Base-by-base conservation (phyloP, 2,888 invertebrate genomes). In the Scaptomyza flava region DNA sequence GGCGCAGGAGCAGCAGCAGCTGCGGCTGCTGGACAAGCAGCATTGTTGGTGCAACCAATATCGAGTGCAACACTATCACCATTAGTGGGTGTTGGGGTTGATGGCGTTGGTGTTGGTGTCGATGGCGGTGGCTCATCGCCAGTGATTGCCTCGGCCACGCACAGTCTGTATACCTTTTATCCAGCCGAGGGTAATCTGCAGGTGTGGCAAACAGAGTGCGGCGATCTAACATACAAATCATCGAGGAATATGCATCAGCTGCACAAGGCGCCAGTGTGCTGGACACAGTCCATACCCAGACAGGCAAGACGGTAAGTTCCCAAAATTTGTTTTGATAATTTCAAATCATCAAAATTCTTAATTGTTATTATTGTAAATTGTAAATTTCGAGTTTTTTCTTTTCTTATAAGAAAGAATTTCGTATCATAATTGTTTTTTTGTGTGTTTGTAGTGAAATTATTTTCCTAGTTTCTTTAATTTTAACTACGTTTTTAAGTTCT, bases 201-300 rank as follows among this genome's bases (percentile, higher is more conserved):
- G 83, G 91, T 92, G 65, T 92, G 92, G 91, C 91, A 91, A 73
- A 91, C 92, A 56, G 91, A 92, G 73, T 90, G 90, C 75, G 92
- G 92, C 50, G 92, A 92, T 70, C 82, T 92, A 68, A 91, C 92
- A 64, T 92, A 92, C 72, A 92, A 91, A 76, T 92, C 92, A 68
- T 91, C 91, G 57, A 87, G 90, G 79, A 90, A 90, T 79, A 89
- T 90, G 79, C 91, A 91, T 77, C 89, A 91, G 63, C 81, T 91
- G 60, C 92, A 92, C 86, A 91, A 91, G 87, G 92, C 92, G 65
- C 87, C 84, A 14, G 90, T 91, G 68, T 92, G 92, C 81, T 92
- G 92, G 92, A 92, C 92, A 74, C 92, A 92, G 80, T 92, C 92
- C 34, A 90, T 92, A 83, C 92, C 92, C 87, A 90, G 92, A 80